phyloP scores from a whole-genome alignment of 2,113 vertebrate species.

The Nothobranchius kuhntae region DNA sequence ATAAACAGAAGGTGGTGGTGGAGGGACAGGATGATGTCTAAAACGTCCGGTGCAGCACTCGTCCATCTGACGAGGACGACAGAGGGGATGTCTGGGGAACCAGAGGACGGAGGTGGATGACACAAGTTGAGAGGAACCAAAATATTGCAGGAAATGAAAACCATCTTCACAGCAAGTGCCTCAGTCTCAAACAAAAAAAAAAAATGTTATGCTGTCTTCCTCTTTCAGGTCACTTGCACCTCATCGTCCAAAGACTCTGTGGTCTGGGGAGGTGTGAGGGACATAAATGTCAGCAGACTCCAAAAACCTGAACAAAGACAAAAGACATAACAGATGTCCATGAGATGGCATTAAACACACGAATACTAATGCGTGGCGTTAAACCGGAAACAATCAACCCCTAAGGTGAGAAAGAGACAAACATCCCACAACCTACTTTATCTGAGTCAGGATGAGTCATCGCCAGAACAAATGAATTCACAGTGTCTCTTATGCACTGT shows the following conservation, averaged over 20 bases:
- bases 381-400: constrained; percentile 28
- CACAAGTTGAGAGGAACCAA: constrained; percentile 35
- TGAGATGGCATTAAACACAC: not conserved
- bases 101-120: constrained; percentile 2
- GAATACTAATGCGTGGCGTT: constrained; percentile 10
- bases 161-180: constrained; percentile 55
- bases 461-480: constrained; percentile 62
- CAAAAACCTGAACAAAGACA: constrained; percentile 50
- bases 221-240: constrained; percentile 37
- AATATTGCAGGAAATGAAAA: constrained; percentile 39
- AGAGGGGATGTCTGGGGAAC: constrained; percentile 1
- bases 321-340: constrained; percentile 8
- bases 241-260: constrained; percentile 39
- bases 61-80: constrained; percentile 23
- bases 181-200: constrained; percentile 60
- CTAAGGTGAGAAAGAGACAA: constrained; percentile 31
- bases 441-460: constrained; percentile 68
- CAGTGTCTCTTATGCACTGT: constrained; percentile 60
- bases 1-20: constrained; percentile 48
- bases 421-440: constrained; percentile 46
- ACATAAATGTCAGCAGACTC: constrained; percentile 58
- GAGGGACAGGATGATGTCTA: constrained; percentile 30
- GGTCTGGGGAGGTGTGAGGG: constrained; percentile 48
- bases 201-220: constrained; percentile 61
- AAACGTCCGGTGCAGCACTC: constrained; percentile 47